A percentile compares a stretch with the other conserved stretches of the same genome.
phyloP scores from a whole-genome alignment of 2,888 invertebrate species.

The Stenurella melanura region DNA sequence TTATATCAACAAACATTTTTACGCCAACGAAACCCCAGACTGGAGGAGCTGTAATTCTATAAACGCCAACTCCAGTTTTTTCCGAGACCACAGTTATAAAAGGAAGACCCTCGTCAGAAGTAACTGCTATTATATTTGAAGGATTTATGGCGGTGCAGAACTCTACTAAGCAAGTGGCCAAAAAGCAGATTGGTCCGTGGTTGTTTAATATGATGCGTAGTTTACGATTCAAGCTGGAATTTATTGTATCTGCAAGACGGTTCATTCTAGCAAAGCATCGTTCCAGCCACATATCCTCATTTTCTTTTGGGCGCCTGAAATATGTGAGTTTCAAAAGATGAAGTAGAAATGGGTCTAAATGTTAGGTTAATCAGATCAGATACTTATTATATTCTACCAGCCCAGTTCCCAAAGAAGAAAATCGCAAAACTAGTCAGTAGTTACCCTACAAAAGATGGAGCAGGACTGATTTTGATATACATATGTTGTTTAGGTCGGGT shows the following conservation, averaged over 20 bases:
- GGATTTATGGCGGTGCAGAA: conserved; percentile 70
- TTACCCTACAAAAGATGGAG: no score
- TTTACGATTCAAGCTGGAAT: conserved; percentile 72
- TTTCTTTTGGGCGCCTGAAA: conserved; percentile 53
- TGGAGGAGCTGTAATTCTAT: conserved; percentile 77
- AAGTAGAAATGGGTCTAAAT: neutral
- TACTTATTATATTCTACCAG: no score
- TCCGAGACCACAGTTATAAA: conserved; percentile 72
- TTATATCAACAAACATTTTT: conserved; percentile 76
- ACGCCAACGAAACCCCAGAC: conserved; percentile 80
- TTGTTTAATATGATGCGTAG: conserved; percentile 76
- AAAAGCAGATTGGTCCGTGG: conserved; percentile 77
- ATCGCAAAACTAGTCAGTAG: no score
- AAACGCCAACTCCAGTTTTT: conserved; percentile 73
- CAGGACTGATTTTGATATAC: no score
- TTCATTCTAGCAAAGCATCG: conserved; percentile 69
- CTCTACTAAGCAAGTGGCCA: conserved; percentile 75
- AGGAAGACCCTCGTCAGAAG: conserved; percentile 76
- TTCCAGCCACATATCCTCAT: conserved; percentile 61
- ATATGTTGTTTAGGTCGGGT: no score
- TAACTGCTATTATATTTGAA: conserved; percentile 76
- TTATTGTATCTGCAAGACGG: conserved; percentile 74
- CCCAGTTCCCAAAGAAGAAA: no score
- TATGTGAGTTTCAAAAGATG: neutral
- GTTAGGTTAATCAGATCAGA: no score